Percentiles rank a stretch among this genome's conserved stretches.
phyloP scores from a whole-genome alignment of 1,140 invertebrate genomes.

The Tetranychus cinnabarinus region DNA sequence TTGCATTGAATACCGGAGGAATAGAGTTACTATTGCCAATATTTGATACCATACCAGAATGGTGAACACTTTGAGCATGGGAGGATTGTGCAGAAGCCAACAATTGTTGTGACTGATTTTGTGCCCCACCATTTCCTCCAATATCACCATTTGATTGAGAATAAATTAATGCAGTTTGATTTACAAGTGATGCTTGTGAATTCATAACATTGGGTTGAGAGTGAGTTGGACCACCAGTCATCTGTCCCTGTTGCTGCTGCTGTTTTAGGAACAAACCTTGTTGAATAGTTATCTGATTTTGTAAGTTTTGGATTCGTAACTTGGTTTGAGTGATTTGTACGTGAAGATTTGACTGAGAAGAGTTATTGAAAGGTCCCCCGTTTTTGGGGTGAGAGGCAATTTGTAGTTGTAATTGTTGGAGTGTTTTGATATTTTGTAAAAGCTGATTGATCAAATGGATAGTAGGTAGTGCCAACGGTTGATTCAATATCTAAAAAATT shows the following conservation, averaged over 20 bases:
- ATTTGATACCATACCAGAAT: conserved; percentile 31
- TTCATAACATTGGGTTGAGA: too few species aligned
- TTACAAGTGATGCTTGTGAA: too few species aligned
- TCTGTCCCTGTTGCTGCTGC: conserved; percentile 23
- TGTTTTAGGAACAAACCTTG: conserved; percentile 75
- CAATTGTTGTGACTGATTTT: neutral
- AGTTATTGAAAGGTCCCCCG: conserved; percentile 16
- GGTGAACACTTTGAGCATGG: neutral
- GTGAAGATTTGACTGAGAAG: conserved; percentile 33
- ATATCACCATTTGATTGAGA: neutral
- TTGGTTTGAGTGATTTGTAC: conserved; percentile 73
- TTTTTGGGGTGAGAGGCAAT: conserved; percentile 17
- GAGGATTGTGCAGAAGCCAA: neutral
- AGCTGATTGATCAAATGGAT: conserved; percentile 57
- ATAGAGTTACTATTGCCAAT: too few species aligned
- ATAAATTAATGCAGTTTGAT: neutral
- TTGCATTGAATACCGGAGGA: too few species aligned
- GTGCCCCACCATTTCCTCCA: neutral
- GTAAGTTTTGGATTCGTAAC: conserved; percentile 67
- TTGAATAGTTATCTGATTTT: conserved; percentile 75
- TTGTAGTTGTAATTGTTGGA: conserved; percentile 38
- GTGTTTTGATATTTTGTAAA: conserved; percentile 56
- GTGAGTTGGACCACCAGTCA: conserved; percentile 13
- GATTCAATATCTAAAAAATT: conserved; percentile 51
- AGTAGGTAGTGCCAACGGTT: conserved; percentile 77